Conservation (phyloP, 1,140 invertebrate species). For the Yoshiicerus persimilis region DNA sequence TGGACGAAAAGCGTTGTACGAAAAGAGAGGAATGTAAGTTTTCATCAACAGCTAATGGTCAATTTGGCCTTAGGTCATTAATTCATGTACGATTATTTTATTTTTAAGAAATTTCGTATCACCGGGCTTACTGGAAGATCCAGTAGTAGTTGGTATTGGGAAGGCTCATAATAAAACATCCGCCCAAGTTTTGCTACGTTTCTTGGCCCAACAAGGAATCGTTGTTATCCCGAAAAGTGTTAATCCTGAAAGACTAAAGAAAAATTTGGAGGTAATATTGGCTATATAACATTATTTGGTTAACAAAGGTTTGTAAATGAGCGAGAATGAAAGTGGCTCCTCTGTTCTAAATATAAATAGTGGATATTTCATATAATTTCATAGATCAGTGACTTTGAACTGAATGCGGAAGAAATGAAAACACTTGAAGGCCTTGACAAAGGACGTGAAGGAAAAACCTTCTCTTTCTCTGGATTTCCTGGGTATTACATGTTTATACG, state of each 20-base stretch:
- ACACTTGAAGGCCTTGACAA: conserved; percentile 60
- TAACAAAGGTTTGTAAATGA: background rate
- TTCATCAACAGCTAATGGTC: background rate
- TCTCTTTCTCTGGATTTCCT: background rate
- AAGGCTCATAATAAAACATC: conserved; percentile 51
- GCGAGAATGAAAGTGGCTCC: background rate
- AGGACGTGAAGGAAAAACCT: conserved; percentile 51
- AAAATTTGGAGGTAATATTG: conserved; percentile 52
- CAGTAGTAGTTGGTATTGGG: conserved; percentile 52
- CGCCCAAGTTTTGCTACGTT: conserved; percentile 57
- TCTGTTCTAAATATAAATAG: background rate
- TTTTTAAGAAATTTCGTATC: background rate
- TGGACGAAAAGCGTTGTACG: conserved; percentile 55
- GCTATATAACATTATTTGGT: background rate
- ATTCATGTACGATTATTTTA: background rate
- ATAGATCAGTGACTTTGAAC: conserved; percentile 63
- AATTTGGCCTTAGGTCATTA: background rate
- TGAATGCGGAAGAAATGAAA: conserved; percentile 59
- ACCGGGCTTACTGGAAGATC: conserved; percentile 51
- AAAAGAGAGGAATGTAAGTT: conserved; percentile 18
- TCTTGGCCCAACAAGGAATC: conserved; percentile 53
- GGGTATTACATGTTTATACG: background rate
- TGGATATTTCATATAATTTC: background rate
- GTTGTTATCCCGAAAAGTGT: conserved; percentile 56
- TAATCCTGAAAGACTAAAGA: conserved; percentile 51